phyloP scores from a whole-genome alignment of 2,113 vertebrate genomes.

The Calcarius ornatus region DNA sequence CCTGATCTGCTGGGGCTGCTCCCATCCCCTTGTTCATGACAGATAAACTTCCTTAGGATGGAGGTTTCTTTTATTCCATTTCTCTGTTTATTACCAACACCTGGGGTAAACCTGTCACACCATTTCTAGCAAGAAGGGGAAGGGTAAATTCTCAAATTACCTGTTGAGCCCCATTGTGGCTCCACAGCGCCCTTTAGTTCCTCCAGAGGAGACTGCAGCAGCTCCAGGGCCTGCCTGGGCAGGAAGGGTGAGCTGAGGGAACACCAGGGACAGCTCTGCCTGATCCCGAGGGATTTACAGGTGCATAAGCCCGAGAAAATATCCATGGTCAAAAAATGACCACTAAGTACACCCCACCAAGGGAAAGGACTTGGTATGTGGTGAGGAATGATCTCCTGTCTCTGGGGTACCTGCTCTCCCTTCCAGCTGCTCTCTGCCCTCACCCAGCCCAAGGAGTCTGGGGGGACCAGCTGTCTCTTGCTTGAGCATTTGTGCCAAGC shows the following conservation, averaged over 20 bases:
- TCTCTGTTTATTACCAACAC: background rate
- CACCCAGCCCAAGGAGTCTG: background rate
- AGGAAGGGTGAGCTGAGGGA: background rate
- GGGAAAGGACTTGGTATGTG: accelerated
- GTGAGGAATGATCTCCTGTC: background rate
- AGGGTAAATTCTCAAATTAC: background rate
- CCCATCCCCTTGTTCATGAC: accelerated
- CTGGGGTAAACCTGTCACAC: background rate
- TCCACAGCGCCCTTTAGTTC: background rate
- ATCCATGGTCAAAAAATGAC: accelerated
- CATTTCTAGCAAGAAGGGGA: background rate
- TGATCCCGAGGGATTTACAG: background rate
- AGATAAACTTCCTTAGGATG: background rate
- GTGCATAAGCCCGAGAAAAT: background rate
- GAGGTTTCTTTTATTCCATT: background rate
- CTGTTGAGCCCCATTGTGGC: accelerated
- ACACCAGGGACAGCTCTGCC: background rate
- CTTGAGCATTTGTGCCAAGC: accelerated
- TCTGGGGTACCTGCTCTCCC: background rate
- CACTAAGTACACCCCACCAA: background rate
- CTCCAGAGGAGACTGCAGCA: background rate
- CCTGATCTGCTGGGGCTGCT: accelerated
- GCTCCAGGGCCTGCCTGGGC: background rate
- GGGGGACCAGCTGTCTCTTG: background rate
- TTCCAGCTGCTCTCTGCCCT: background rate